Conservation (phyloP, 2,888 invertebrate species). For the Alentia gelatinosa region DNA sequence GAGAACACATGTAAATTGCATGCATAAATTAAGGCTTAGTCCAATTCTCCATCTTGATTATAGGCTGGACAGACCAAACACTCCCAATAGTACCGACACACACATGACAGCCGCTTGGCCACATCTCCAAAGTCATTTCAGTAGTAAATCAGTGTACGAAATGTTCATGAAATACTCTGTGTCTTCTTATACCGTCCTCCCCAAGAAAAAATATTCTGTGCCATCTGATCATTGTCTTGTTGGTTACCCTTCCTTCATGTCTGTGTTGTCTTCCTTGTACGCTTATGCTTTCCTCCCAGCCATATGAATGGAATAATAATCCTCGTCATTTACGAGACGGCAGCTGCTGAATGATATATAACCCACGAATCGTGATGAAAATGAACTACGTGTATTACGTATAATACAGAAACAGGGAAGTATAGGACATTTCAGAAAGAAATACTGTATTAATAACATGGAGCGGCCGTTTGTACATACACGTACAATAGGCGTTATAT, state of each 20-base stretch:
- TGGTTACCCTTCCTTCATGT: neutral
- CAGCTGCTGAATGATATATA: too few species aligned
- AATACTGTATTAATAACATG: too few species aligned
- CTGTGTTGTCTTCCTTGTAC: neutral
- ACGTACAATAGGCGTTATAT: too few species aligned
- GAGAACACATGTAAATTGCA: too few species aligned
- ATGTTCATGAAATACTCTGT: neutral
- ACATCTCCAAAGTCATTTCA: neutral
- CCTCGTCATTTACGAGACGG: too few species aligned
- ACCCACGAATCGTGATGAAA: too few species aligned
- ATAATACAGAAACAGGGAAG: too few species aligned
- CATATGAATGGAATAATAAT: neutral
- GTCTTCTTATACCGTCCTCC: neutral
- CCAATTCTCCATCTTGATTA: neutral
- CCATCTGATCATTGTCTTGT: neutral
- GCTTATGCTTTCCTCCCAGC: neutral
- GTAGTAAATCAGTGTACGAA: neutral
- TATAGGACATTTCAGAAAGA: too few species aligned
- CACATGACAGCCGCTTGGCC: neutral
- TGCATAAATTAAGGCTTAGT: neutral
- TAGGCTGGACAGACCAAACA: neutral
- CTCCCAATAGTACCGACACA: neutral
- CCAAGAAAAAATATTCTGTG: neutral
- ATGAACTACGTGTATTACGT: too few species aligned
- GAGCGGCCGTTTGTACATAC: too few species aligned